Conservation (phyloP, 2,113 vertebrate genomes). For the Ochotona curzoniae region DNA sequence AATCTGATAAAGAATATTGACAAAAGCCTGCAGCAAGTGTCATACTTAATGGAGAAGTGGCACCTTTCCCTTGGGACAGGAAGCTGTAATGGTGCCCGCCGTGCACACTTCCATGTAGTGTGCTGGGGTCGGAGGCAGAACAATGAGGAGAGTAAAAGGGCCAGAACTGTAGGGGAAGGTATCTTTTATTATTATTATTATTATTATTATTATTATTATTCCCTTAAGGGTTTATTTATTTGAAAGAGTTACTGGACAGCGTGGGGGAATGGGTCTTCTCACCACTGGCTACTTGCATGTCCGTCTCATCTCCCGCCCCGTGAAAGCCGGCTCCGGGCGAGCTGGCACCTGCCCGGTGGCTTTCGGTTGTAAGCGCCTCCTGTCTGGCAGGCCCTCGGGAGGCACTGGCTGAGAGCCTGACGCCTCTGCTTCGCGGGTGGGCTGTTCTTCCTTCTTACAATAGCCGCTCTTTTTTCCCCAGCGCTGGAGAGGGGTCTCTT, state of each 20-base stretch:
- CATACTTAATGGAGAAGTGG: neutral
- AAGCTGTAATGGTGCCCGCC: neutral
- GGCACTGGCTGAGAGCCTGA: neutral
- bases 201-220: no score
- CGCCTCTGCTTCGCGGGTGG: neutral
- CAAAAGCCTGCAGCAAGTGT: neutral
- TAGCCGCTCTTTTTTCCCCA: slow-evolving; percentile 59
- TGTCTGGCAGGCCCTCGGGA: neutral
- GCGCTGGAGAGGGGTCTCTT: slow-evolving; percentile 94
- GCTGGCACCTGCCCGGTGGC: neutral
- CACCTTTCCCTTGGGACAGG: neutral
- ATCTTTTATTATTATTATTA: no score
- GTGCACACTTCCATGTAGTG: neutral
- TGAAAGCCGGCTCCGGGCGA: neutral
- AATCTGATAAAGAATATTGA: neutral
- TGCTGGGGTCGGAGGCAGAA: neutral
- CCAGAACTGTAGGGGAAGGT: no score
- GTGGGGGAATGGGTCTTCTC: no score
- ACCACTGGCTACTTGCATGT: no score
- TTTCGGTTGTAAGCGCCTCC: neutral
- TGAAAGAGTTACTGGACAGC: no score
- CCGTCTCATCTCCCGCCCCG: neutral
- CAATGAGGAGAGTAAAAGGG: no score
- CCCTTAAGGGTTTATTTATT: no score
- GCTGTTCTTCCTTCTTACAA: neutral